Conservation (phyloP, 2,797 vertebrate genomes). For the Nyctibius grandis region DNA sequence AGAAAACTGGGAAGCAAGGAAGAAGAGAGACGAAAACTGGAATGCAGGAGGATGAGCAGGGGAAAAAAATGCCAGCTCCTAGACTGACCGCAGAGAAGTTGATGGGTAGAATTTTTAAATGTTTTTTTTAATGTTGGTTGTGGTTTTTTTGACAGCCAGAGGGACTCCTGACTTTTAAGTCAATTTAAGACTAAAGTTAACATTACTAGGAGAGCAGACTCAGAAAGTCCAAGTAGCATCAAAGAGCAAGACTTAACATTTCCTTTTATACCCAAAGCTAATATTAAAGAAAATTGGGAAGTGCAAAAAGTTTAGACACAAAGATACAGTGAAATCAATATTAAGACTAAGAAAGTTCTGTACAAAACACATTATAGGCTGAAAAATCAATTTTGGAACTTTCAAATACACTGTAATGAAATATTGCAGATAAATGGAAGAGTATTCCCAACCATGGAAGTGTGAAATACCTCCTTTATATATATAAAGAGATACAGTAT, state of each 20-base stretch:
- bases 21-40: neutral
- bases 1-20: neutral
- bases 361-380: slow-evolving; percentile 38
- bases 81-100: neutral
- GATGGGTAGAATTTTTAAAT: neutral
- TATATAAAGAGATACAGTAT: slow-evolving; percentile 9
- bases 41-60: neutral
- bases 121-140: neutral
- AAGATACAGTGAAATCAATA: slow-evolving; percentile 66
- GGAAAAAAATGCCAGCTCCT: neutral
- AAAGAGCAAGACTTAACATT: slow-evolving; percentile 27
- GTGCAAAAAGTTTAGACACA: slow-evolving; percentile 35
- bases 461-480: slow-evolving; percentile 39
- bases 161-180: neutral
- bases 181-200: neutral
- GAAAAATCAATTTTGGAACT: slow-evolving; percentile 61
- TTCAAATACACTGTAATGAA: slow-evolving; percentile 43
- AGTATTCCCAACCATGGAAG: slow-evolving; percentile 27
- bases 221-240: neutral
- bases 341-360: slow-evolving; percentile 43
- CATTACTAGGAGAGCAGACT: neutral
- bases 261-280: slow-evolving; percentile 32
- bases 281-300: slow-evolving; percentile 28
- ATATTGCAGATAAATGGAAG: slow-evolving; percentile 39
- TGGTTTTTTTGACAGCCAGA: neutral